Evolutionary conservation across 2,797 vertebrate species (phyloP).

Genomic region (Pelodytes ibericus): DNA sequence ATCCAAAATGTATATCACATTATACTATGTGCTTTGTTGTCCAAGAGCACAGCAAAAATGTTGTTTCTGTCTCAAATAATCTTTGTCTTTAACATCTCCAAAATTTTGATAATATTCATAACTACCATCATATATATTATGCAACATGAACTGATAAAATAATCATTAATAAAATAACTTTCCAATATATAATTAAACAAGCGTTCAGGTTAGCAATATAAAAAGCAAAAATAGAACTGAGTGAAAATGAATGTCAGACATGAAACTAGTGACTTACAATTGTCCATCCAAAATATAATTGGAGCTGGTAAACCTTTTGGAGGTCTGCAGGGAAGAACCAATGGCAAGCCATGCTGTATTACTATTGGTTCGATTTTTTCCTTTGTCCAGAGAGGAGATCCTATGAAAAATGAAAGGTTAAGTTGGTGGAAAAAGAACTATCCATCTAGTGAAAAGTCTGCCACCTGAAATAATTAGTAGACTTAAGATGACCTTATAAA

Average conservation of each 20-base stretch:
- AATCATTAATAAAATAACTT: neutral
- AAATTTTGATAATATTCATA: neutral
- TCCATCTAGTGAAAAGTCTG: no score
- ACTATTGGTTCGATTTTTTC: constrained; percentile 85
- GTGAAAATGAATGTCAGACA: no score
- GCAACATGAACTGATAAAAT: neutral
- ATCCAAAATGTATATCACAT: neutral
- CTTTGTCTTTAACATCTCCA: neutral
- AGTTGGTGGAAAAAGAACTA: neutral
- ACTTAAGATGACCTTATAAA: no score
- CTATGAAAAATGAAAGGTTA: constrained; percentile 67
- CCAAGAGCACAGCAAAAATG: neutral
- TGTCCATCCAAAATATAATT: constrained; percentile 99
- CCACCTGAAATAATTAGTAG: no score
- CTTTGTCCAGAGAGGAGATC: constrained; percentile 97
- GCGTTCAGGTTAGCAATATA: neutral
- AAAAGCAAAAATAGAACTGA: neutral
- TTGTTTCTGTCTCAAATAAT: neutral
- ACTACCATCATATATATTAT: neutral
- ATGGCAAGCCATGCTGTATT: constrained; percentile 81
- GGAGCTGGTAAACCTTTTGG: constrained; percentile 92
- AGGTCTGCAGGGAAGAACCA: constrained; percentile 88
- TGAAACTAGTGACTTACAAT: constrained; percentile 80
- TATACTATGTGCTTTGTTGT: neutral
- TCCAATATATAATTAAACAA: no score